A percentile compares a stretch with the other conserved stretches of the same genome.
These are phyloP conservation scores for Coregonus suidteri DNA, from an alignment of 2,797 vertebrate species.

Conservation along the genomic window DNA sequence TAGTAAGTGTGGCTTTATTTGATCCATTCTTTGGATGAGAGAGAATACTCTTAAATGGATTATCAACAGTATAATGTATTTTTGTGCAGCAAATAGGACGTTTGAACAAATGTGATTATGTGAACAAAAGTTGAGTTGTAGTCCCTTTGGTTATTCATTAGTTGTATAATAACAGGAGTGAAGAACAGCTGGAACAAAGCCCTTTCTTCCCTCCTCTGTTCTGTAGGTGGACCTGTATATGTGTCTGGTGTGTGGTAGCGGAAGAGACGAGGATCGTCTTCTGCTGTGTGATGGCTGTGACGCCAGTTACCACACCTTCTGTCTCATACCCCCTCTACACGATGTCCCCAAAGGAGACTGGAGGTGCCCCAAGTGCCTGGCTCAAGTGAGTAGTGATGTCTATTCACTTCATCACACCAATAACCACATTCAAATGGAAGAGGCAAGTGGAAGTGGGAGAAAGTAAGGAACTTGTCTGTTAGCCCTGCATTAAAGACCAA, in stretches of 20 bases:
- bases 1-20: slow-evolving; percentile 59
- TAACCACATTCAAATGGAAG: not conserved
- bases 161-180: not conserved
- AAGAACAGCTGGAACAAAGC: not conserved
- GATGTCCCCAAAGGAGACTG: slow-evolving; percentile 96
- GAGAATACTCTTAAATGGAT: not conserved
- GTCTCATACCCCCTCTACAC: slow-evolving; percentile 89
- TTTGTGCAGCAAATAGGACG: not conserved
- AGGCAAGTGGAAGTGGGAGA: too few relatives aligned
- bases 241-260: slow-evolving; percentile 91
- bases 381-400: slow-evolving; percentile 83
- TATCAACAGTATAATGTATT: not conserved
- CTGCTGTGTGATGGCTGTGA: slow-evolving; percentile 96
- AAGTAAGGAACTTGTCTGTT: too few relatives aligned
- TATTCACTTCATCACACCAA: not conserved
- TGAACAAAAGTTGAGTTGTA: not conserved
- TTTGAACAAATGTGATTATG: not conserved
- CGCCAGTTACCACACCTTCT: slow-evolving; percentile 98
- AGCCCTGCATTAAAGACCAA: too few relatives aligned
- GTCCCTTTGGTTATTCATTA: not conserved
- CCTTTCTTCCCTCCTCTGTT: not conserved
- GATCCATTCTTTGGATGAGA: not conserved
- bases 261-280: slow-evolving; percentile 90
- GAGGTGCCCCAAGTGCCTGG: slow-evolving; percentile 96
- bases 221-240: slow-evolving; percentile 93